phyloP scores from a whole-genome alignment of 2,797 vertebrate species.

The Urosaurus nigricauda region DNA sequence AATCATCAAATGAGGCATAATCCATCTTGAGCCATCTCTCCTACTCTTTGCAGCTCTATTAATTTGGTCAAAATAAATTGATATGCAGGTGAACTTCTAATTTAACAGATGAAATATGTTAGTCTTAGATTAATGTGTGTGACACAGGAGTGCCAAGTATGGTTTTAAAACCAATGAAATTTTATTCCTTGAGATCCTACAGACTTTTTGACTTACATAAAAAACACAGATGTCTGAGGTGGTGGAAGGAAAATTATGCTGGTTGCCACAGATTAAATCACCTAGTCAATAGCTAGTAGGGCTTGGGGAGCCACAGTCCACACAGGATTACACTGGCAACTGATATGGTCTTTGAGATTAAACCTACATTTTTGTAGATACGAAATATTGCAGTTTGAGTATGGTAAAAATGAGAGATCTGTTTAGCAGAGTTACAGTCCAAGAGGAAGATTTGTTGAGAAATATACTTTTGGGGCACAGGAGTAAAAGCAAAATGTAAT shows the following conservation, averaged over 20 bases:
- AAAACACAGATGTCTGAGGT: neutral
- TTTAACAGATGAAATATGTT: neutral
- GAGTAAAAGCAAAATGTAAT: constrained; percentile 11
- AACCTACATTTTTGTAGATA: neutral
- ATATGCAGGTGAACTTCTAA: neutral
- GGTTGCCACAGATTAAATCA: neutral
- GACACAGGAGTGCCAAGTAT: neutral
- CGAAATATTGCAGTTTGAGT: neutral
- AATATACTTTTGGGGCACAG: neutral
- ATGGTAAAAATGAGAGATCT: neutral
- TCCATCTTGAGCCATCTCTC: neutral
- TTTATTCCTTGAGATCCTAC: neutral
- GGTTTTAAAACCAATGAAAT: neutral
- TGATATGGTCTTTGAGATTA: neutral
- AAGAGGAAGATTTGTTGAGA: neutral
- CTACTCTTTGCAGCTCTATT: neutral
- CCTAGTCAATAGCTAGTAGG: neutral
- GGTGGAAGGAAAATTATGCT: neutral
- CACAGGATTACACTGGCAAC: neutral
- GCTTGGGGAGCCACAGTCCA: neutral
- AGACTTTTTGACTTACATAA: neutral
- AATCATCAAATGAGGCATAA: neutral
- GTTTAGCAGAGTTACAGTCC: neutral
- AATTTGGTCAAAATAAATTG: neutral
- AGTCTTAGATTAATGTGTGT: neutral